Evolutionary conservation across 2,888 invertebrate species (phyloP).

Genomic region (Metellina segmentata): DNA sequence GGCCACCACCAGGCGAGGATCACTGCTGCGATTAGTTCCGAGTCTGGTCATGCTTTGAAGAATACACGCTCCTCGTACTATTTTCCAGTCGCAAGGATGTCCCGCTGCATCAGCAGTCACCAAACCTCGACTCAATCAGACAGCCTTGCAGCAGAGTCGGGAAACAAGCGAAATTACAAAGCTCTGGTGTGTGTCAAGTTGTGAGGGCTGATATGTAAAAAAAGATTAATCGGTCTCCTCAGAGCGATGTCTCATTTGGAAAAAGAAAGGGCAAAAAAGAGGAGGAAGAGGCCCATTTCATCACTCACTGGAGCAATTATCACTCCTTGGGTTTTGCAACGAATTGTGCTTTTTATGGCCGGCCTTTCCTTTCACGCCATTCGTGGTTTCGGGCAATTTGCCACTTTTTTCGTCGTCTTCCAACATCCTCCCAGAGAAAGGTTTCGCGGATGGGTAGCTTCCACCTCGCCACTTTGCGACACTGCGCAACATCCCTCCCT

Average conservation of each 20-base stretch:
- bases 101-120: no score
- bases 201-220: not conserved
- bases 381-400: not conserved
- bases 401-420: conserved; percentile 6
- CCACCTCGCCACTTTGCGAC: not conserved
- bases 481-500: not conserved
- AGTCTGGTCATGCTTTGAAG: no score
- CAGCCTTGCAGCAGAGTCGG: no score
- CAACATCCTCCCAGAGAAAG: conserved; percentile 13
- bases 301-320: conserved; percentile 17
- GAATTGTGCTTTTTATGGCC: conserved; percentile 4
- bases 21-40: no score
- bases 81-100: no score
- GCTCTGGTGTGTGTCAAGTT: not conserved
- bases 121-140: no score
- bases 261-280: not conserved
- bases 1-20: no score
- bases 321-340: conserved; percentile 37
- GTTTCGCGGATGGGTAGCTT: conserved; percentile 9
- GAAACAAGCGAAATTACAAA: no score
- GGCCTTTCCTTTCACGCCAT: conserved; percentile 18
- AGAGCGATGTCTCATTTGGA: not conserved
- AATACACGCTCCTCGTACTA: no score
- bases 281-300: conserved; percentile 7
- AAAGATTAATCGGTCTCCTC: not conserved